phyloP scores from a whole-genome alignment of 2,888 invertebrate genomes.

The Blomia tropicalis region DNA sequence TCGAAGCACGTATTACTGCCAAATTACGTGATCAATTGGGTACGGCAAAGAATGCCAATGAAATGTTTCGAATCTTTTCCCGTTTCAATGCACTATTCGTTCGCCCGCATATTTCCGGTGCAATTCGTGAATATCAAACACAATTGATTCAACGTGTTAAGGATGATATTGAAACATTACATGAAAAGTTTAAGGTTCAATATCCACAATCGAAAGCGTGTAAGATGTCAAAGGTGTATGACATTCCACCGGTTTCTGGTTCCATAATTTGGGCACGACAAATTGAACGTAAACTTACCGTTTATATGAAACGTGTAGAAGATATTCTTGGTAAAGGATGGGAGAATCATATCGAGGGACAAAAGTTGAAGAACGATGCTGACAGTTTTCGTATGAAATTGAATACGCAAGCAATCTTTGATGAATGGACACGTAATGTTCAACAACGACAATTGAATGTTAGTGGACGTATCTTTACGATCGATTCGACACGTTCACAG shows the following conservation, averaged over 20 bases:
- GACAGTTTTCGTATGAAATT: constrained; percentile 92
- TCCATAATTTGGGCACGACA: constrained; percentile 93
- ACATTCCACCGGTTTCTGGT: constrained; percentile 90
- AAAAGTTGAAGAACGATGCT: constrained; percentile 88
- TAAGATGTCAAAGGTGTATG: constrained; percentile 71
- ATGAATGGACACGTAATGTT: constrained; percentile 83
- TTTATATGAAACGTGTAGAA: constrained; percentile 88
- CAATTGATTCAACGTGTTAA: constrained; percentile 96
- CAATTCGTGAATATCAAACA: constrained; percentile 96
- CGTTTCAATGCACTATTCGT: constrained; percentile 97
- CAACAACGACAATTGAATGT: constrained; percentile 86
- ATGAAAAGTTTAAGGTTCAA: constrained; percentile 96
- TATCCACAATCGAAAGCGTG: constrained; percentile 88
- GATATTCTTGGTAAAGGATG: constrained; percentile 96
- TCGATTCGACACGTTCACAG: constrained; percentile 49
- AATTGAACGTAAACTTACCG: constrained; percentile 89
- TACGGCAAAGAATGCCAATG: constrained; percentile 96
- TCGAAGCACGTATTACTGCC: constrained; percentile 93
- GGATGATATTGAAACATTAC: constrained; percentile 91
- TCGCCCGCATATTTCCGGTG: constrained; percentile 92
- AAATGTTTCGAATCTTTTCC: constrained; percentile 95
- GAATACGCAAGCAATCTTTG: constrained; percentile 90
- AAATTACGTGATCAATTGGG: constrained; percentile 92
- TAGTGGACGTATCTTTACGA: constrained; percentile 80
- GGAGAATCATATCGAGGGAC: constrained; percentile 98